Evolutionary conservation across 1,140 invertebrate species (phyloP).

Genomic region (Pseudomyrmex pallidus): DNA sequence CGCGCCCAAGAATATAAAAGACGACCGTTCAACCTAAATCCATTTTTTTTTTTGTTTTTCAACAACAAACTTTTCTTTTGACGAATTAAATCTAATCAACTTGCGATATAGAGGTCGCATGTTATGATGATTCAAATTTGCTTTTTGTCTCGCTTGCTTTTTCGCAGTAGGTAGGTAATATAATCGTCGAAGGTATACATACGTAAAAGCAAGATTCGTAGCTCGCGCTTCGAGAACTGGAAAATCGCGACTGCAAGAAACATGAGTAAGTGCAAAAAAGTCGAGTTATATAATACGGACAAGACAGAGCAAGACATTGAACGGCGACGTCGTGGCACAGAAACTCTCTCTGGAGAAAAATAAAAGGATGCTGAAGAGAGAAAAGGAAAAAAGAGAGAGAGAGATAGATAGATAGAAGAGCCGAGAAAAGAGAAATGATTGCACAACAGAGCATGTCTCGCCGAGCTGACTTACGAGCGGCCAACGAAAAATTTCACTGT

Average conservation of each 20-base stretch:
- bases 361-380: slow-evolving; percentile 16
- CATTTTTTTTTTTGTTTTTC: background rate
- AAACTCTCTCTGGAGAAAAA: slow-evolving; percentile 44
- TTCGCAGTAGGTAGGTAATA: background rate
- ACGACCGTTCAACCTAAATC: slow-evolving; percentile 38
- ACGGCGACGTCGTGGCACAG: background rate
- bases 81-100: background rate
- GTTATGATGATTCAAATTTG: slow-evolving; percentile 7
- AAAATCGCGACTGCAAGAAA: slow-evolving; percentile 30
- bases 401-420: background rate
- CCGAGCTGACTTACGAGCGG: slow-evolving; percentile 46
- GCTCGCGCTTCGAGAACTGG: background rate
- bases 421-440: slow-evolving; percentile 53
- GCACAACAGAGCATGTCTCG: slow-evolving; percentile 63
- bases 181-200: background rate
- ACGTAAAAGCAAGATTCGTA: slow-evolving; percentile 2
- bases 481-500: slow-evolving; percentile 51
- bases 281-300: slow-evolving; percentile 5
- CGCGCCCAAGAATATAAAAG: slow-evolving; percentile 40
- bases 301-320: slow-evolving; percentile 31
- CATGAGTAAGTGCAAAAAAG: slow-evolving; percentile 14
- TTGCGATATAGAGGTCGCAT: background rate
- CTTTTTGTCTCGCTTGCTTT: background rate
- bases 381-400: background rate
- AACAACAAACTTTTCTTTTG: background rate